These are phyloP conservation scores for Polyploca ridens DNA, from an alignment of 2,888 invertebrate species.

Conservation along the genomic window DNA sequence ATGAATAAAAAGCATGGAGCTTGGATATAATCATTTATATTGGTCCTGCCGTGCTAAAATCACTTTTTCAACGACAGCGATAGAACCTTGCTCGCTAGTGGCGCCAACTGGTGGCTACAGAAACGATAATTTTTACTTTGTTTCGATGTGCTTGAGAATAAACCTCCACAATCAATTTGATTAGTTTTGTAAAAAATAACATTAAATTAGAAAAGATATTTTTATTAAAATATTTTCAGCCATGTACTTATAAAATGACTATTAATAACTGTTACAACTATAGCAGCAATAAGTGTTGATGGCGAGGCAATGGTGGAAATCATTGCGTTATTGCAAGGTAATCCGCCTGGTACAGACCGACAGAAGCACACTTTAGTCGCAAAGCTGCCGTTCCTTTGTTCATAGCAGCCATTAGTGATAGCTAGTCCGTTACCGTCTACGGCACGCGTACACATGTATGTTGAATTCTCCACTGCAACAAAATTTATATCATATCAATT, in stretches of 20 bases:
- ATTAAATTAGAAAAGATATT: not conserved
- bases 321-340: conserved; percentile 63
- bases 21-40: no score
- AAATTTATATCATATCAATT: not conserved
- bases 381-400: conserved; percentile 72
- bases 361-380: conserved; percentile 72
- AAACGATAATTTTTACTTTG: no score
- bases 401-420: conserved; percentile 85
- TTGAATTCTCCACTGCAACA: conserved; percentile 87
- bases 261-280: conserved; percentile 19
- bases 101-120: no score
- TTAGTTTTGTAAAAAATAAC: not conserved
- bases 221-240: not conserved
- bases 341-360: conserved; percentile 61
- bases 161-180: no score
- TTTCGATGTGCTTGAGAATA: no score
- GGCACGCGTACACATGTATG: conserved; percentile 88
- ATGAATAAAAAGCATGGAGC: no score
- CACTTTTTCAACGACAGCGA: no score
- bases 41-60: no score
- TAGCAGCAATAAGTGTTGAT: conserved; percentile 30
- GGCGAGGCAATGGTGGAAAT: conserved; percentile 28
- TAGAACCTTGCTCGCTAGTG: no score
- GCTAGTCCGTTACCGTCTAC: conserved; percentile 72
- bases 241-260: not conserved